Conservation (phyloP, 2,113 vertebrate species). For the Pterocles orientalis region DNA sequence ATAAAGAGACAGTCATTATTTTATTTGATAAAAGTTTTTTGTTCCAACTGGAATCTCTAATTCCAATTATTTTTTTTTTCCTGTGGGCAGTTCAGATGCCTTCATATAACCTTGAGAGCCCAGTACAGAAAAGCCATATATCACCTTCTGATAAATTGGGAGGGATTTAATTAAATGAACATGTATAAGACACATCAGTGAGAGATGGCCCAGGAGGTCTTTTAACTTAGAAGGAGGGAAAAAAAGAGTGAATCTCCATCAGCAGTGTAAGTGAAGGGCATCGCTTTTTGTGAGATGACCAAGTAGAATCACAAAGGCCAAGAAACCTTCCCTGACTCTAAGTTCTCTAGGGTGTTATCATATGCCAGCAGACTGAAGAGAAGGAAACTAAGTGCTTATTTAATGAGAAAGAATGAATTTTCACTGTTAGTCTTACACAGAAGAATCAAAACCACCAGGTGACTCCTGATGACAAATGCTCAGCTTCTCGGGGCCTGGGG, state of each 20-base stretch:
- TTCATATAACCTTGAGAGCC: background rate
- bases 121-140: background rate
- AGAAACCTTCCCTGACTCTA: background rate
- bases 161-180: background rate
- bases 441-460: background rate
- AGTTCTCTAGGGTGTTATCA: background rate
- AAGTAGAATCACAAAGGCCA: background rate
- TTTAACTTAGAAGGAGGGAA: background rate
- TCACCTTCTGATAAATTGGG: background rate
- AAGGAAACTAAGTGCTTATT: background rate
- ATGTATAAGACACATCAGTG: background rate
- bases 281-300: background rate
- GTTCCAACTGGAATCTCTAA: background rate
- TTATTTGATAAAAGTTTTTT: background rate
- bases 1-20: background rate
- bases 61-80: background rate
- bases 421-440: background rate
- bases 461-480: background rate
- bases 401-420: background rate
- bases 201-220: background rate
- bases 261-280: background rate
- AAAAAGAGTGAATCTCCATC: background rate
- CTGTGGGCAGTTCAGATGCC: background rate
- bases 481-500: background rate
- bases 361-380: background rate